These are phyloP conservation scores for Hemicentrotus pulcherrimus DNA, from an alignment of 35 echinoderm and acorn worm species.

Conservation along the genomic window DNA sequence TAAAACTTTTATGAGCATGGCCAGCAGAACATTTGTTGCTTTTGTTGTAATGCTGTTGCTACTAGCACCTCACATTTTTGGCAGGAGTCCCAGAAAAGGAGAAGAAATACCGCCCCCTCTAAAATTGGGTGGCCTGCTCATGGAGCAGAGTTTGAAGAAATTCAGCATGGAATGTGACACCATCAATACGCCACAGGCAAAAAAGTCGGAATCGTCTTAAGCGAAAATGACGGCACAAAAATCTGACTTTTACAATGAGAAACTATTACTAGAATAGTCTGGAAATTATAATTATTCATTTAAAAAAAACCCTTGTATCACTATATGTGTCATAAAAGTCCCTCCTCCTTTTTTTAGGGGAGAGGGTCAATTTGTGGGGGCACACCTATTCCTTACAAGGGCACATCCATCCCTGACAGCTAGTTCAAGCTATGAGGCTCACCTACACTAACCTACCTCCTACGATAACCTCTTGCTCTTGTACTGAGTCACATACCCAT, in stretches of 20 bases:
- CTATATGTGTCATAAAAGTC: background rate
- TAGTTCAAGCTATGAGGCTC: background rate
- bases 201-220: background rate
- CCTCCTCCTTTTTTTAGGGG: background rate
- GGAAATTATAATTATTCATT: background rate
- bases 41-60: background rate
- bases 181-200: background rate
- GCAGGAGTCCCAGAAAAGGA: background rate
- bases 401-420: background rate
- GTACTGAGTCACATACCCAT: background rate
- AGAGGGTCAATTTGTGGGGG: background rate
- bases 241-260: too few relatives aligned
- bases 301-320: too few relatives aligned
- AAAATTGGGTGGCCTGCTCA: constrained; percentile 18
- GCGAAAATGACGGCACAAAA: too few relatives aligned
- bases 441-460: background rate
- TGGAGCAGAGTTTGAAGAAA: background rate
- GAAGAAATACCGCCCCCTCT: constrained; percentile 32
- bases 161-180: background rate
- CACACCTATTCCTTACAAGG: background rate
- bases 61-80: background rate
- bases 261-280: background rate
- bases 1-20: background rate
- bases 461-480: background rate
- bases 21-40: background rate